These are phyloP conservation scores for Scomberomorus guttatus DNA, from an alignment of 2,797 vertebrate species.

Conservation along the genomic window DNA sequence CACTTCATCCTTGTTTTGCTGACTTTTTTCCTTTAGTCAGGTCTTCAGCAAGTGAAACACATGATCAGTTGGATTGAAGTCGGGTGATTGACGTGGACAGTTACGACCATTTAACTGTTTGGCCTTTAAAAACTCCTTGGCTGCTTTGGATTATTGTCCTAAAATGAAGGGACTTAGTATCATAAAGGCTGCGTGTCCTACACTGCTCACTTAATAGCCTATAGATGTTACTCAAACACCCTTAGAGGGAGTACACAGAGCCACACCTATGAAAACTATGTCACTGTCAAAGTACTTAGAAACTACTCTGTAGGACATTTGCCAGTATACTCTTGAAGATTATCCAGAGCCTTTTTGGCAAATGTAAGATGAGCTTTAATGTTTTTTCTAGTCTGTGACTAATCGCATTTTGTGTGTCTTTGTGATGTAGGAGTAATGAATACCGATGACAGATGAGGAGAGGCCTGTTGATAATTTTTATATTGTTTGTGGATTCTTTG, in stretches of 20 bases:
- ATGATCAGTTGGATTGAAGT: neutral
- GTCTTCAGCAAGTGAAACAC: conserved; percentile 15
- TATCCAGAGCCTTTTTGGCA: conserved; percentile 2
- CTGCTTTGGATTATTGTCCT: neutral
- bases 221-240: neutral
- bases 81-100: neutral
- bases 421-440: conserved; percentile 4
- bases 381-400: neutral
- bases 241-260: too few relatives aligned
- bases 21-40: conserved; percentile 1
- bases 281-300: neutral
- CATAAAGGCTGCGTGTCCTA: neutral
- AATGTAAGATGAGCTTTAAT: neutral
- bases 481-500: neutral
- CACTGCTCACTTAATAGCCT: too few relatives aligned
- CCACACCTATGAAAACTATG: too few relatives aligned
- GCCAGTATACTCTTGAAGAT: neutral
- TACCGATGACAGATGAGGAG: neutral
- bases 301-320: neutral
- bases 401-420: conserved; percentile 3
- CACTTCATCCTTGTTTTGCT: neutral
- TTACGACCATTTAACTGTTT: neutral
- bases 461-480: neutral
- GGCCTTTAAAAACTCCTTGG: neutral
- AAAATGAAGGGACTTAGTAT: neutral